phyloP scores from a whole-genome alignment of 2,888 invertebrate species.

The Phengaris arion region DNA sequence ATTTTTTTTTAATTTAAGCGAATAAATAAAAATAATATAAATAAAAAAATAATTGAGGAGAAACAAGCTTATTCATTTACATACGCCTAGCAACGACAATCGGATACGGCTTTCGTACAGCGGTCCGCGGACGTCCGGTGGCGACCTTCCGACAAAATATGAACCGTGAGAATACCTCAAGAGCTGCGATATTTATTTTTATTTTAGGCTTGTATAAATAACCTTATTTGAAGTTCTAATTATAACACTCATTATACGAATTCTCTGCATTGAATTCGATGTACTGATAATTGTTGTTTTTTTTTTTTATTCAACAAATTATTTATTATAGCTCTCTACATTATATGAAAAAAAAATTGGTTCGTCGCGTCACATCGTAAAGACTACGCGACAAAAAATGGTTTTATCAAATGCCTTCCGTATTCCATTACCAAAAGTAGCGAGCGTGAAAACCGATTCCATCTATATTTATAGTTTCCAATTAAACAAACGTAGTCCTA shows the following conservation, averaged over 20 bases:
- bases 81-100: constrained; percentile 20
- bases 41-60: not conserved
- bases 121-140: constrained; percentile 25
- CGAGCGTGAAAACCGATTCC: constrained; percentile 39
- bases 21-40: not conserved
- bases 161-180: constrained; percentile 18
- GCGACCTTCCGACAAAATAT: constrained; percentile 18
- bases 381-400: not conserved
- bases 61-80: constrained; percentile 5
- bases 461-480: constrained; percentile 46
- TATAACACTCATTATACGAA: not conserved
- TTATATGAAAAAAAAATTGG: not conserved
- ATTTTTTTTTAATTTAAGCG: not conserved
- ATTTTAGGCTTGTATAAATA: not conserved
- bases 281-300: not conserved
- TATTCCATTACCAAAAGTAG: constrained; percentile 33
- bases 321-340: not conserved
- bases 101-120: constrained; percentile 25
- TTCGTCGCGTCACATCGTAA: too few species aligned
- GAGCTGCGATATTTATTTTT: not conserved
- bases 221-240: not conserved
- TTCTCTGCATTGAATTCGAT: not conserved
- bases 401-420: not conserved
- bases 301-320: not conserved
- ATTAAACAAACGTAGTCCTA: constrained; percentile 47